These are phyloP conservation scores for Listronotus oregonensis DNA, from an alignment of 1,140 invertebrate genomes.

Conservation along the genomic window DNA sequence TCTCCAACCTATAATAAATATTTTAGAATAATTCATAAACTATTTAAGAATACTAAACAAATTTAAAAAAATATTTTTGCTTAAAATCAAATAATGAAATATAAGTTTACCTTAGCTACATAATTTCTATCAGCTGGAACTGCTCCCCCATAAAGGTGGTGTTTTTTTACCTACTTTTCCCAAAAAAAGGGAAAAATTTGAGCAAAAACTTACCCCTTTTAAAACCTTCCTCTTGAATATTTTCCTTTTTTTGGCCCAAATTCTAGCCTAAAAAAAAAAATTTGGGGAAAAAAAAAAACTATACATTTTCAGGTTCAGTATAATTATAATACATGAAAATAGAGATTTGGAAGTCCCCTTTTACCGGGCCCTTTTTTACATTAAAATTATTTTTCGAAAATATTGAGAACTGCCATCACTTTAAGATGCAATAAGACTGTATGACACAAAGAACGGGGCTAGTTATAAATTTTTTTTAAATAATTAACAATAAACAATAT, in stretches of 20 bases:
- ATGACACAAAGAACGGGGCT: too few species aligned
- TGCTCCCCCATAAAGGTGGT: slow-evolving; percentile 90
- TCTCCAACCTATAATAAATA: slow-evolving; percentile 72
- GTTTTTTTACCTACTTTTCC: slow-evolving; percentile 84
- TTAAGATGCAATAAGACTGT: too few species aligned
- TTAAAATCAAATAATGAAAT: too few species aligned
- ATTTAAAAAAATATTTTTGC: too few species aligned
- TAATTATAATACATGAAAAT: neutral
- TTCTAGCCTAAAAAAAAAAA: slow-evolving; percentile 26
- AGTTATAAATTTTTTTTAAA: too few species aligned
- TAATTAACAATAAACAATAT: too few species aligned
- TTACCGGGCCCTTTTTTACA: too few species aligned
- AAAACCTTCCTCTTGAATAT: too few species aligned
- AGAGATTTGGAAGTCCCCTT: too few species aligned
- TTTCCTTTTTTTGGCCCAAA: too few species aligned
- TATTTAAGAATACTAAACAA: neutral
- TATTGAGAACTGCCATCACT: too few species aligned
- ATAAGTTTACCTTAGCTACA: slow-evolving; percentile 72
- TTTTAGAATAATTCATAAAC: slow-evolving; percentile 3
- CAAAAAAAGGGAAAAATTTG: slow-evolving; percentile 92
- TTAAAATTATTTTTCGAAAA: too few species aligned
- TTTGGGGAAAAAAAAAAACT: neutral
- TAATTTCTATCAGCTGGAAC: slow-evolving; percentile 87
- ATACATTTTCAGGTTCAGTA: neutral
- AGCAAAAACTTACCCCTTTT: slow-evolving; percentile 82